Conservation (phyloP, 1,140 invertebrate genomes). For the Rhizoglyphus robini region DNA sequence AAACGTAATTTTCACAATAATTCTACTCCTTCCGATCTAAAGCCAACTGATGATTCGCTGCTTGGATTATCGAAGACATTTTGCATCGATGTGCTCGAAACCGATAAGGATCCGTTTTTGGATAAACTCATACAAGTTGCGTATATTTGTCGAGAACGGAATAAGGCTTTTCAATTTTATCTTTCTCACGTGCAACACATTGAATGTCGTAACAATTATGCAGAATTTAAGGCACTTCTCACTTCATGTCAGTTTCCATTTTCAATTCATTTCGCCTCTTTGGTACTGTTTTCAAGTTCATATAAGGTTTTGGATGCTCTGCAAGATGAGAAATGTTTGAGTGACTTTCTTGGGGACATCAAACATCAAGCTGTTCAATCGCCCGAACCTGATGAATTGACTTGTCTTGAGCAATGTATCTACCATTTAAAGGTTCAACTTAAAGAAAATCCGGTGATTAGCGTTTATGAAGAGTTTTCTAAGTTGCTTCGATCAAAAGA, state of each 20-base stretch:
- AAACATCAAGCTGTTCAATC: not conserved
- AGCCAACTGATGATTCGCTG: not conserved
- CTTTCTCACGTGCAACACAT: not conserved
- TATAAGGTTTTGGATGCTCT: constrained; percentile 3
- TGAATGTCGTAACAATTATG: not conserved
- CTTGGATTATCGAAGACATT: not conserved
- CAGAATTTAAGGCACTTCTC: not conserved
- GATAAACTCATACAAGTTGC: not conserved
- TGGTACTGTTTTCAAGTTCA: not conserved
- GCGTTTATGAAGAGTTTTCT: not conserved
- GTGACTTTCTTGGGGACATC: not conserved
- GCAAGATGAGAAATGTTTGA: not conserved
- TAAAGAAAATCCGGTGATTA: not conserved
- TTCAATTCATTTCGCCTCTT: constrained; percentile 2
- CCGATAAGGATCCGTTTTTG: not conserved
- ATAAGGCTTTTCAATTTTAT: not conserved
- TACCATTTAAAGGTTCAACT: not conserved
- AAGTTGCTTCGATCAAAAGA: not conserved
- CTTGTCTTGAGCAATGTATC: not conserved
- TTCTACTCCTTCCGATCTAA: no score
- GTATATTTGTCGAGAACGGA: not conserved
- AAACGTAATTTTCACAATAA: not conserved
- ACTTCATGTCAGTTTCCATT: not conserved
- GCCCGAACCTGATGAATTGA: not conserved
- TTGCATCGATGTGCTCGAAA: not conserved